Percentiles rank a stretch among this genome's conserved stretches.
phyloP scores from a whole-genome alignment of 2,113 vertebrate species.

The Pipa parva region DNA sequence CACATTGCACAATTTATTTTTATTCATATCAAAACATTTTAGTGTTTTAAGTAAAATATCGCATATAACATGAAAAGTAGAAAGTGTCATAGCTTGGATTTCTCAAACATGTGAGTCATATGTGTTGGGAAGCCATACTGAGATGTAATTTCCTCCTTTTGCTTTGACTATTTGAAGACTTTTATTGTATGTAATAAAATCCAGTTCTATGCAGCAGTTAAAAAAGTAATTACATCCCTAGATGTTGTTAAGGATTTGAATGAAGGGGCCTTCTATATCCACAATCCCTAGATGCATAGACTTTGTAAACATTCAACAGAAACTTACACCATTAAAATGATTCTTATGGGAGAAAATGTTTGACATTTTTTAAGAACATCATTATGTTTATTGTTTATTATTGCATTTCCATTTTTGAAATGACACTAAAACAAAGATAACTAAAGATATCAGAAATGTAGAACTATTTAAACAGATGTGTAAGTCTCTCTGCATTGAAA shows the following conservation, averaged over 20 bases:
- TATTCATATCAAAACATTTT: not conserved
- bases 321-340: slow-evolving; percentile 2
- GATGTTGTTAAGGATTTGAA: slow-evolving; percentile 3
- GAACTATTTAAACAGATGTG: slow-evolving; percentile 14
- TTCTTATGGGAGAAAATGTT: slow-evolving; percentile 9
- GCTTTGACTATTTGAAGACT: slow-evolving; percentile 10
- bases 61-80: slow-evolving; percentile 4
- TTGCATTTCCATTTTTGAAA: slow-evolving; percentile 12
- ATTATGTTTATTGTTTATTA: slow-evolving; percentile 17
- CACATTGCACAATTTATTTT: not conserved
- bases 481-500: no score
- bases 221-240: slow-evolving; percentile 31
- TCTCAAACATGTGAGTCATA: slow-evolving; percentile 31
- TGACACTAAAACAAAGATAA: slow-evolving; percentile 11
- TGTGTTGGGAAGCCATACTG: slow-evolving; percentile 15
- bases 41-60: slow-evolving; percentile 34
- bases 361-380: not conserved
- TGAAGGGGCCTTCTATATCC: not conserved
- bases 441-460: not conserved
- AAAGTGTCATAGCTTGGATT: no score
- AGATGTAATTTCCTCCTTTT: slow-evolving; percentile 33
- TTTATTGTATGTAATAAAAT: slow-evolving; percentile 15
- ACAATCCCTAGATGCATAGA: not conserved
- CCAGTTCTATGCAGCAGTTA: slow-evolving; percentile 20
- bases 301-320: slow-evolving; percentile 17